Conservation (phyloP, 2,888 invertebrate genomes). For the Conops quadrifasciatus region DNA sequence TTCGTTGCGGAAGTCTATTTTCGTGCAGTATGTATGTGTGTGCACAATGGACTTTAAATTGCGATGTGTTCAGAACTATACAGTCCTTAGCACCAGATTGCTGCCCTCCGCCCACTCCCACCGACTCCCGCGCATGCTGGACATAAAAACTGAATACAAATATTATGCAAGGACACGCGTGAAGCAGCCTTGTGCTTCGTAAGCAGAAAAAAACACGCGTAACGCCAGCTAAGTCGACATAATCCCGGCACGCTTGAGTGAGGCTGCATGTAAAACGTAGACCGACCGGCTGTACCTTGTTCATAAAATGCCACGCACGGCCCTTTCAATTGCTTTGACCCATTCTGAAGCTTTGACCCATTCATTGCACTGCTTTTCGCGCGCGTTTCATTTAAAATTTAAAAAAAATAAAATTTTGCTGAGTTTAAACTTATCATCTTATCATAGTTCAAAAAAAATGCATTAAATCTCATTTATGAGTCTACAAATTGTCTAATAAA, state of each 20-base stretch:
- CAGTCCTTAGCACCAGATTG: background rate
- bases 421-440: slow-evolving; percentile 3
- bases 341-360: background rate
- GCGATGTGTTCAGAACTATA: background rate
- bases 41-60: slow-evolving; percentile 3
- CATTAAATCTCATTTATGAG: no score
- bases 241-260: slow-evolving; percentile 37
- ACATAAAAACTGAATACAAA: slow-evolving; percentile 38
- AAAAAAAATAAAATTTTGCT: slow-evolving; percentile 3
- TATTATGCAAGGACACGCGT: slow-evolving; percentile 21
- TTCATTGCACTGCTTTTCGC: background rate
- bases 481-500: no score
- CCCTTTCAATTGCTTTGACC: background rate
- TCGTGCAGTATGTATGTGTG: background rate
- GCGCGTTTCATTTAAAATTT: background rate
- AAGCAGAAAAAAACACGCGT: slow-evolving; percentile 35
- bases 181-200: background rate
- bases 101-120: background rate
- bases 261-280: slow-evolving; percentile 31
- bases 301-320: slow-evolving; percentile 4
- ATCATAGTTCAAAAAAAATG: no score
- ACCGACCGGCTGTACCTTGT: slow-evolving; percentile 8
- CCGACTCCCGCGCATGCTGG: slow-evolving; percentile 19
- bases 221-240: slow-evolving; percentile 38
- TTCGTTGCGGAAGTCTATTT: no score